These are phyloP conservation scores for Anadara kagoshimensis DNA, from an alignment of 1,140 invertebrate species.

Conservation along the genomic window DNA sequence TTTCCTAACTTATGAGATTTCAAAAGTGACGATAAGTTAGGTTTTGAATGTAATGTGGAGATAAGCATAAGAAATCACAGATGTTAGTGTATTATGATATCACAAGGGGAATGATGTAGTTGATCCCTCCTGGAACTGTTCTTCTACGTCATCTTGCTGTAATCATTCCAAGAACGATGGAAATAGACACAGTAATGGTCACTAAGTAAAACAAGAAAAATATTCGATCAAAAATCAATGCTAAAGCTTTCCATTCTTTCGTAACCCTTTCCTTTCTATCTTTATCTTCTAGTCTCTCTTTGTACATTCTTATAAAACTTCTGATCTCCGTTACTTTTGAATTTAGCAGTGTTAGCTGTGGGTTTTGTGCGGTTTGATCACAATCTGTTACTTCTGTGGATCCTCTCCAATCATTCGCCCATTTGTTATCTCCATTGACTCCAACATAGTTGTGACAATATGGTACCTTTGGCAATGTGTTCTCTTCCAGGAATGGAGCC, in stretches of 20 bases:
- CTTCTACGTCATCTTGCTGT: too few relatives aligned
- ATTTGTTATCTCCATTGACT: slow-evolving; percentile 57
- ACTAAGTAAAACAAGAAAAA: slow-evolving; percentile 73
- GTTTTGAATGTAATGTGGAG: too few relatives aligned
- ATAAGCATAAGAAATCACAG: too few relatives aligned
- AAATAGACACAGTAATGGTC: slow-evolving; percentile 70
- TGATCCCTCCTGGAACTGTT: too few relatives aligned
- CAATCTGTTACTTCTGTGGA: slow-evolving; percentile 43
- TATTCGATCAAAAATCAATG: slow-evolving; percentile 72
- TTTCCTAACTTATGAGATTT: too few relatives aligned
- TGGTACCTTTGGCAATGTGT: slow-evolving; percentile 37
- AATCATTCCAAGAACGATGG: slow-evolving; percentile 48
- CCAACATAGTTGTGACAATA: slow-evolving; percentile 50
- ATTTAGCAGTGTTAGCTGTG: slow-evolving; percentile 65
- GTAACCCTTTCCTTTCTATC: slow-evolving; percentile 69
- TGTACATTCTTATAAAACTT: slow-evolving; percentile 64
- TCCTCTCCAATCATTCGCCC: slow-evolving; percentile 50
- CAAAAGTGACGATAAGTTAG: too few relatives aligned
- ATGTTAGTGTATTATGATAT: too few relatives aligned
- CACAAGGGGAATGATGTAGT: too few relatives aligned
- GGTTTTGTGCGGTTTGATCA: slow-evolving; percentile 38
- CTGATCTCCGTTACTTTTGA: slow-evolving; percentile 69
- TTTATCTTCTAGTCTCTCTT: slow-evolving; percentile 65
- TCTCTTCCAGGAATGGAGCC: slow-evolving; percentile 52
- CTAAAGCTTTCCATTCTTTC: slow-evolving; percentile 73